These are phyloP conservation scores for Ahaetulla prasina DNA, from an alignment of 2,113 vertebrate species.

Conservation along the genomic window DNA sequence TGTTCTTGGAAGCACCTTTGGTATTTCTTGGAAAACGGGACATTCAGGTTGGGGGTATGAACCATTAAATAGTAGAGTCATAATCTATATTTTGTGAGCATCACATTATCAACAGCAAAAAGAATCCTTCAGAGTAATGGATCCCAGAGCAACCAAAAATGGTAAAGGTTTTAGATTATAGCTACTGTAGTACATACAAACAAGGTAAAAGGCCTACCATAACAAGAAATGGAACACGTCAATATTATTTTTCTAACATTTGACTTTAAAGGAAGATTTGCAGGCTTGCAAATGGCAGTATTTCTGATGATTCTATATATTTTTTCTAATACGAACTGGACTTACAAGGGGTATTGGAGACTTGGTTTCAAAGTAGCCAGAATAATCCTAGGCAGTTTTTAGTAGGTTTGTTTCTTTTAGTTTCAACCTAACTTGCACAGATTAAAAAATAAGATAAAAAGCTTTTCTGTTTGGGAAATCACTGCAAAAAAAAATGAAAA, in stretches of 20 bases:
- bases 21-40: background rate
- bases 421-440: background rate
- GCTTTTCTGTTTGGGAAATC: background rate
- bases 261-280: background rate
- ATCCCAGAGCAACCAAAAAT: background rate
- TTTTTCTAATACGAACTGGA: background rate
- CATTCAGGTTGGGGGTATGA: background rate
- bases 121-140: background rate
- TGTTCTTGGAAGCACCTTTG: conserved; percentile 2
- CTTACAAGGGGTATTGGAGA: background rate
- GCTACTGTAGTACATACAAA: background rate
- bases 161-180: conserved; percentile 20
- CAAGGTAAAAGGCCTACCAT: background rate
- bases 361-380: background rate
- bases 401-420: background rate
- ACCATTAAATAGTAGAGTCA: conserved; percentile 13
- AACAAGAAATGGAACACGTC: background rate
- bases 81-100: background rate
- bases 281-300: background rate
- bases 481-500: background rate
- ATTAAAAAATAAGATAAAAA: background rate
- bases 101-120: conserved; percentile 6
- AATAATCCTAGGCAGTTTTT: background rate
- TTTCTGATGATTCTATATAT: background rate
- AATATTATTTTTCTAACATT: background rate